Evolutionary conservation across 2,888 invertebrate species (phyloP), one percentile per base, ranked within the genome.

Genomic region (Microctonus hyperodae): DNA sequence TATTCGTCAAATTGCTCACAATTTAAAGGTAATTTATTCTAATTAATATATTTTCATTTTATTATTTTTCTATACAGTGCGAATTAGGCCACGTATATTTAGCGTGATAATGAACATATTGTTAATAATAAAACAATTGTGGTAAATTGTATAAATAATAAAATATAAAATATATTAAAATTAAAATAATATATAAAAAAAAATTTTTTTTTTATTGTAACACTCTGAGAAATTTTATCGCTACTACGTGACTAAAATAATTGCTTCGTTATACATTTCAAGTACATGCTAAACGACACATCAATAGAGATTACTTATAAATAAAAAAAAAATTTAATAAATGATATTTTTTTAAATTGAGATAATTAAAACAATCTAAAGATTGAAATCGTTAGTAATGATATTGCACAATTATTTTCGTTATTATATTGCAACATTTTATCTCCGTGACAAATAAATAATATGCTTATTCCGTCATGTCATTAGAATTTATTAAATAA

Each of bases 1-100:
- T 78, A 86, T 87, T 73, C 84, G 86, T 58, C 87, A 87, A 79
- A 86, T 87, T 67, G 87, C 87, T 57, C 86, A 86, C 76, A 87
- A 86, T 76, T 82, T 86, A 64, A 86, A 87, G 87, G 87, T 87
- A 83, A 40, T 11, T 50, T 28, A 31, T n/a, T 35, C 31, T 31
- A 22, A 20, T 33, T 28, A 9, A 11, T 2, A 20, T n/a, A 16
- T 44, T 20, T 59, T 59, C n/a, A 2, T 9, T 37, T 23, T 20
- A 13, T 22, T n/a, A 23, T 22, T 2, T n/a, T 44, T 16, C 16
- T 44, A 55, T 31, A 55, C 16, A 55, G 9, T 9, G 20, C 6
- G 31, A 28, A 51, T n/a, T 13, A 23, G 20, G 51, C 25, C 51
- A 11, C 20, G 44, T 16, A 44, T 44, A 16, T 44, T 9, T 16